Conservation (phyloP, 2,113 vertebrate species). For the Bolborhynchus lineola region DNA sequence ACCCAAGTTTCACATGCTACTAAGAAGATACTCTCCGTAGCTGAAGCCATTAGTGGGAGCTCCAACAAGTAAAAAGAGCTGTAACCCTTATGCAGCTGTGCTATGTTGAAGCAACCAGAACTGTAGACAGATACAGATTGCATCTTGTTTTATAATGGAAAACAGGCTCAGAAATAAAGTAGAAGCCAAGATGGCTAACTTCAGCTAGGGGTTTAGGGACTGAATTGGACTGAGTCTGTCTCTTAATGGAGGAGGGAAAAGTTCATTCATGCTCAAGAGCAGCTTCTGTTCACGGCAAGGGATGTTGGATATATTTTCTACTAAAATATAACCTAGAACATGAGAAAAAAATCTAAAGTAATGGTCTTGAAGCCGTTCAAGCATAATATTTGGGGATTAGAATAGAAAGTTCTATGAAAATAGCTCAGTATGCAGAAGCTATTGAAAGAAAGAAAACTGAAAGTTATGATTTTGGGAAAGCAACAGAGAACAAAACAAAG, state of each 20-base stretch:
- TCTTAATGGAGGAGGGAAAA: not conserved
- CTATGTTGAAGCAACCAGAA: not conserved
- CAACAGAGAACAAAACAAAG: not conserved
- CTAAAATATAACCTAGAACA: not conserved
- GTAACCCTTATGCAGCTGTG: not conserved
- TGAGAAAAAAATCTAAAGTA: not conserved
- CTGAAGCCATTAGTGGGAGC: not conserved
- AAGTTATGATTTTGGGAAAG: not conserved
- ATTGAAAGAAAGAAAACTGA: not conserved
- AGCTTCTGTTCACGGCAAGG: not conserved
- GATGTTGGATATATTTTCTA: not conserved
- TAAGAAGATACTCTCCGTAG: not conserved
- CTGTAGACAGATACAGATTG: not conserved
- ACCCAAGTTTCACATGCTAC: not conserved
- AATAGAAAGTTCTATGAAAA: not conserved
- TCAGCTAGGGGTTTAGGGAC: not conserved
- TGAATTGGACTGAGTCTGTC: not conserved
- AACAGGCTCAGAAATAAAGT: not conserved
- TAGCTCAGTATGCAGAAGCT: not conserved
- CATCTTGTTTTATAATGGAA: not conserved
- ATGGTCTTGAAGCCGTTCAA: not conserved
- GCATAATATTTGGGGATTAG: not conserved
- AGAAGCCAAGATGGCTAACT: not conserved
- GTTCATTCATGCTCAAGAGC: not conserved
- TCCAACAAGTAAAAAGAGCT: not conserved